Evolutionary conservation across 2,113 vertebrate species (phyloP).

Genomic region (Tragelaphus buxtoni): DNA sequence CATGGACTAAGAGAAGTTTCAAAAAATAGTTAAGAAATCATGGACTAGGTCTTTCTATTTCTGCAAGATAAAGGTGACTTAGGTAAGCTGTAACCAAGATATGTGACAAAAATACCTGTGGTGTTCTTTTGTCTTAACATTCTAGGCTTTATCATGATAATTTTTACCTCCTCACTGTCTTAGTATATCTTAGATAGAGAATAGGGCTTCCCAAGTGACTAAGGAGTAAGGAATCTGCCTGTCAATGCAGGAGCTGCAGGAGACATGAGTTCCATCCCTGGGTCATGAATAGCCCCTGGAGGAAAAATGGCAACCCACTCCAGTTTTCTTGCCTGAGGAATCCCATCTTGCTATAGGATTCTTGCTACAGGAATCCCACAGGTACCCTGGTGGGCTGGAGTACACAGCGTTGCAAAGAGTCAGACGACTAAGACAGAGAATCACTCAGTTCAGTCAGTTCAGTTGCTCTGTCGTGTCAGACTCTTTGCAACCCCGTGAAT

Average conservation of each 20-base stretch:
- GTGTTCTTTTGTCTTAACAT: background rate
- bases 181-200: background rate
- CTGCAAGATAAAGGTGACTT: background rate
- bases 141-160: background rate
- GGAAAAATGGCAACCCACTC: background rate
- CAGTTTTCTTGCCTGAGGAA: background rate
- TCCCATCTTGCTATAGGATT: too few species aligned
- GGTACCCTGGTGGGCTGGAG: too few species aligned
- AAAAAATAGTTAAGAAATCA: background rate
- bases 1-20: background rate
- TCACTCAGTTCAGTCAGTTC: too few species aligned
- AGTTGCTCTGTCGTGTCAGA: too few species aligned
- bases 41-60: background rate
- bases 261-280: background rate
- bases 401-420: too few species aligned
- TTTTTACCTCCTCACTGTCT: background rate
- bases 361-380: too few species aligned
- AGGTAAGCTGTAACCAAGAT: background rate
- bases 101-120: background rate
- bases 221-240: background rate
- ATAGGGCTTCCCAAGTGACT: background rate
- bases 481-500: too few species aligned
- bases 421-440: too few species aligned
- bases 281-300: background rate
- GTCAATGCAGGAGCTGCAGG: background rate